A percentile compares a stretch with the other conserved stretches of the same genome.
Evolutionary conservation across 2,113 vertebrate genomes (phyloP).

Genomic region (Pollachius pollachius): DNA sequence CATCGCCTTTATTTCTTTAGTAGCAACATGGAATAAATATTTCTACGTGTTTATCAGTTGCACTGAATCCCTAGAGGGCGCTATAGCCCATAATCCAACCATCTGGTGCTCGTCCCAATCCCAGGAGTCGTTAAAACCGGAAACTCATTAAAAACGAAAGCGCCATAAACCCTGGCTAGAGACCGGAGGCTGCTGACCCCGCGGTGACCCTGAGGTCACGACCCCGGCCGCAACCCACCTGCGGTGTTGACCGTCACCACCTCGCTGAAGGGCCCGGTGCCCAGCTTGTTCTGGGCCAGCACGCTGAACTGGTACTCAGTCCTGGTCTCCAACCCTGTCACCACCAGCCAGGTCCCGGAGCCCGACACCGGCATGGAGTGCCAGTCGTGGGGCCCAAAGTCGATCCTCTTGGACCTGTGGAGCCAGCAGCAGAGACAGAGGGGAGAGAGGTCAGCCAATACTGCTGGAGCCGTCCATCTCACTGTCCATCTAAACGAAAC

Average conservation of each 20-base stretch:
- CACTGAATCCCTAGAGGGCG: conserved; percentile 43
- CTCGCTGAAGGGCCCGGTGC: conserved; percentile 98
- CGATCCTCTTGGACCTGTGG: conserved; percentile 90
- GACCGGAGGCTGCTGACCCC: too few species aligned
- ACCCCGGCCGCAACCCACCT: conserved; percentile 74
- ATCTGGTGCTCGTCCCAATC: conserved; percentile 21
- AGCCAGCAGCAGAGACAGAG: conserved; percentile 19
- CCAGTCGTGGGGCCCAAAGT: conserved; percentile 97
- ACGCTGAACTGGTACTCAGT: conserved; percentile 99
- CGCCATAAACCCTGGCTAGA: too few species aligned
- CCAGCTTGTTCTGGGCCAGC: conserved; percentile 98
- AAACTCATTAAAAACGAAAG: too few species aligned
- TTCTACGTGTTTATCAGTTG: neutral
- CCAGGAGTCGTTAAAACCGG: neutral
- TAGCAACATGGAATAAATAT: neutral
- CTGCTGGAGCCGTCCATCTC: too few species aligned
- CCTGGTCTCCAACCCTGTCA: conserved; percentile 91
- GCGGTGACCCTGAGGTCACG: too few species aligned
- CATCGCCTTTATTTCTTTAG: neutral
- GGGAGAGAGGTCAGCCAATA: neutral
- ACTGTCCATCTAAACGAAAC: too few species aligned
- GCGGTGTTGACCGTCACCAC: conserved; percentile 98
- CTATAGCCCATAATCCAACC: neutral
- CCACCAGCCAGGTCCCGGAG: conserved; percentile 87
- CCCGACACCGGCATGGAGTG: conserved; percentile 89